Evolutionary conservation across 1,140 invertebrate species (phyloP).

Genomic region (Lepidostoma basale): DNA sequence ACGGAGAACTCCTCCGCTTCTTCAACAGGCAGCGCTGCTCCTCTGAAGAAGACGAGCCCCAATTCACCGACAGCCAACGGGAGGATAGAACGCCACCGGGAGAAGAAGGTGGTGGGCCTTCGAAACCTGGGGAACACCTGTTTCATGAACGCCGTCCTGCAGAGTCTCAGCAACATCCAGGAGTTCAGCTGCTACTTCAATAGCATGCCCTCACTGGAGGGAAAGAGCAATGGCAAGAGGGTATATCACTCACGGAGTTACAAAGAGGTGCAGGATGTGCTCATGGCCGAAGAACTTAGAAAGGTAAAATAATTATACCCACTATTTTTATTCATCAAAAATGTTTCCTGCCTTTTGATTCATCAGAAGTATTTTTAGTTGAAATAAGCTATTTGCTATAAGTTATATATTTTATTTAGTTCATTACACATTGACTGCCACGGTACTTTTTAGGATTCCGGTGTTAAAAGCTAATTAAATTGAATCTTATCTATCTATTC

Average conservation of each 20-base stretch:
- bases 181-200: constrained; percentile 85
- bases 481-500: too few relatives aligned
- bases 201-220: constrained; percentile 75
- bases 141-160: constrained; percentile 88
- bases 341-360: too few relatives aligned
- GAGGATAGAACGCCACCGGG: constrained; percentile 54
- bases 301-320: too few relatives aligned
- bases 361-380: not conserved
- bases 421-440: too few relatives aligned
- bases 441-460: too few relatives aligned
- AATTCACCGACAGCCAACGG: constrained; percentile 50
- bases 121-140: constrained; percentile 87
- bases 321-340: too few relatives aligned
- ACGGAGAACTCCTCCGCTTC: constrained; percentile 58
- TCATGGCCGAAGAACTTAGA: constrained; percentile 79
- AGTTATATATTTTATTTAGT: too few relatives aligned
- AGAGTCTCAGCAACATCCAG: constrained; percentile 85
- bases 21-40: constrained; percentile 46
- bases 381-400: not conserved
- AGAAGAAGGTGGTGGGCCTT: constrained; percentile 76
- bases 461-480: too few relatives aligned
- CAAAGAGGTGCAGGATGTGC: constrained; percentile 68
- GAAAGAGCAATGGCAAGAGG: constrained; percentile 65
- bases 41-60: constrained; percentile 56
- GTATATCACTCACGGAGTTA: constrained; percentile 69